These are phyloP conservation scores for Andricus quercusramuli DNA, from an alignment of 2,888 invertebrate species.

Conservation along the genomic window DNA sequence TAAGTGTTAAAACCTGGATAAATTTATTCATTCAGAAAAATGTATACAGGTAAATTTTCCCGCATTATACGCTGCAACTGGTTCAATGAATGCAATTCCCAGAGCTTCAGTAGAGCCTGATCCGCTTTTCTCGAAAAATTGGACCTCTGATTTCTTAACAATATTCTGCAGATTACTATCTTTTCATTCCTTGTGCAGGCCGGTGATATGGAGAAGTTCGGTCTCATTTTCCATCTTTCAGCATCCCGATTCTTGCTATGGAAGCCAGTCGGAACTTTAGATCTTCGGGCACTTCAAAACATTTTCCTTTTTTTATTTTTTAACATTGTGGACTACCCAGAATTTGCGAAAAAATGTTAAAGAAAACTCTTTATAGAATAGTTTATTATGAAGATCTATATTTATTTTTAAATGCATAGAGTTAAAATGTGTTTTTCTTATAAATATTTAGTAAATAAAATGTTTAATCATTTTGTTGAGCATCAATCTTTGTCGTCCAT, in stretches of 20 bases:
- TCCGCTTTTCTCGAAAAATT: not conserved
- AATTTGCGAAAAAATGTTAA: not conserved
- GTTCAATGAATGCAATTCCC: not conserved
- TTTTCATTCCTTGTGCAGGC: constrained; percentile 7
- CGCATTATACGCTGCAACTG: too few relatives aligned
- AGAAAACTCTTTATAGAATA: not conserved
- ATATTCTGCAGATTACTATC: constrained; percentile 16
- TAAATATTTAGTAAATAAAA: too few relatives aligned
- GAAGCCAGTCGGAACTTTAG: not conserved
- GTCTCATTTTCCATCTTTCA: not conserved
- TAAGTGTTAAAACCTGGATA: too few relatives aligned
- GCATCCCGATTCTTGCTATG: constrained; percentile 1
- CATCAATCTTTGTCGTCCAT: too few relatives aligned
- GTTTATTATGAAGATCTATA: too few relatives aligned
- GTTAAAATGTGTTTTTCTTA: too few relatives aligned
- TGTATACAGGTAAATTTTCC: too few relatives aligned
- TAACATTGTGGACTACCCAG: not conserved
- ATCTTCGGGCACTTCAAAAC: not conserved
- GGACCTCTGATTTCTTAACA: not conserved
- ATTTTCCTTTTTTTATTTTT: not conserved
- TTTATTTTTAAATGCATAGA: too few relatives aligned
- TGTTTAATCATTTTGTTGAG: too few relatives aligned
- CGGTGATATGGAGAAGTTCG: constrained; percentile 5
- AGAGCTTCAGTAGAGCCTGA: not conserved
- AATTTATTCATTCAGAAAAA: too few relatives aligned